Evolutionary conservation across 2,888 invertebrate species (phyloP).

Genomic region (Strigamia crassipes): DNA sequence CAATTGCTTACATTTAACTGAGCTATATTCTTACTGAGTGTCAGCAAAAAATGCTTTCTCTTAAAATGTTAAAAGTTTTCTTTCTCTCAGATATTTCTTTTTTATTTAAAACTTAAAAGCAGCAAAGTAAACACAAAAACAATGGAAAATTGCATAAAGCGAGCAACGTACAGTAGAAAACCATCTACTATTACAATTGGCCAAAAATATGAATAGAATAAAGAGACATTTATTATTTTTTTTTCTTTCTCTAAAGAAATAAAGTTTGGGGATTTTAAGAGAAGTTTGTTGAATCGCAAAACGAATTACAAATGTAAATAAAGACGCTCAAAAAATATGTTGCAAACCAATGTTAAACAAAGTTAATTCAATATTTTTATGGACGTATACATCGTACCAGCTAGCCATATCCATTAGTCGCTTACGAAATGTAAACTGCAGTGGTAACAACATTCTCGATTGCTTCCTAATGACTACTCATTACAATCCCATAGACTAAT

Average conservation of each 20-base stretch:
- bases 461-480: conserved; percentile 38
- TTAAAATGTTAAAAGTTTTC: background rate
- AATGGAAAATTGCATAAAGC: background rate
- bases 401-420: conserved; percentile 23
- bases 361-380: conserved; percentile 14
- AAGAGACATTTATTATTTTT: background rate
- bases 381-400: background rate
- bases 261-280: background rate
- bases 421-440: conserved; percentile 17
- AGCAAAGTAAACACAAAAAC: background rate
- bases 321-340: background rate
- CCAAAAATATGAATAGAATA: background rate
- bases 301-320: background rate
- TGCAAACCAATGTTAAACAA: background rate
- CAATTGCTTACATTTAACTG: too few relatives aligned
- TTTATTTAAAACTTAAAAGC: too few relatives aligned
- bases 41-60: background rate
- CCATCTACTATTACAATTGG: conserved; percentile 2
- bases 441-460: conserved; percentile 18
- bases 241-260: background rate
- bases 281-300: background rate
- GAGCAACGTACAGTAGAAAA: background rate
- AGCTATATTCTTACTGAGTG: background rate
- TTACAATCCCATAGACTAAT: conserved; percentile 38
- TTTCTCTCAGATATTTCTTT: background rate